Base-by-base conservation (phyloP, 2,797 vertebrate species). In the Anas georgica region DNA sequence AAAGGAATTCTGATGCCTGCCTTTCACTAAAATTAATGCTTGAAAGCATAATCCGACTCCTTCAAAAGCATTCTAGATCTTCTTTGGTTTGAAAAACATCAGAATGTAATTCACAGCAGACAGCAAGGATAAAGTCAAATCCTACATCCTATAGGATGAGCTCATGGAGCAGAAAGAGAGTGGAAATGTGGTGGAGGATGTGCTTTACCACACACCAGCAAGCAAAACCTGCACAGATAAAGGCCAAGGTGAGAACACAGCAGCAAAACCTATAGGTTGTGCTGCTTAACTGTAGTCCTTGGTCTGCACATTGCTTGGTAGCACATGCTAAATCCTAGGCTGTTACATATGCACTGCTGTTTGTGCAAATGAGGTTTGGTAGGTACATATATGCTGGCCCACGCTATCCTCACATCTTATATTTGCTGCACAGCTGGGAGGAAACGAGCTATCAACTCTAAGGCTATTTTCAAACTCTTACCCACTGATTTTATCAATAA, bases 291-390 rank as follows among this genome's bases (percentile, higher is more conserved):
- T 25, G 13, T 23, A 12, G 37, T 35, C 31, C 6, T 10, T 41
- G 20, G 13, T n/a, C 21, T 10, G 25, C 23, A 5, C 17, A 75
- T 39, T 39, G 11, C 46, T 58, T 35, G 22, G 58, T 28, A 29
- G 62, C 26, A 74, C 14, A 1, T 11, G 10, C 20, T 68, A 22
- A 39, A 29, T n/a, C 13, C n/a, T 45, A n/a, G 43, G 56, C 12
- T 46, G 20, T 15, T 41, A 75, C 43, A 4, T 3, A 5, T 0
- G 4, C 12, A 5, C n/a, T 16, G 37, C 48, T 86, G 63, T 37
- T 72, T 35, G 5, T 0, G 0, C 3, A 22, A n/a, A 43, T 0
- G 0, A 31, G 43, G 10, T 8, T 50, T 70, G 78, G 31, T 17
- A 58, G 37, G 25, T 48, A 50, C 48, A 18, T 9, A 16, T 3